phyloP scores from a whole-genome alignment of 2,797 vertebrate species.

The Bryconaethiops microstoma region DNA sequence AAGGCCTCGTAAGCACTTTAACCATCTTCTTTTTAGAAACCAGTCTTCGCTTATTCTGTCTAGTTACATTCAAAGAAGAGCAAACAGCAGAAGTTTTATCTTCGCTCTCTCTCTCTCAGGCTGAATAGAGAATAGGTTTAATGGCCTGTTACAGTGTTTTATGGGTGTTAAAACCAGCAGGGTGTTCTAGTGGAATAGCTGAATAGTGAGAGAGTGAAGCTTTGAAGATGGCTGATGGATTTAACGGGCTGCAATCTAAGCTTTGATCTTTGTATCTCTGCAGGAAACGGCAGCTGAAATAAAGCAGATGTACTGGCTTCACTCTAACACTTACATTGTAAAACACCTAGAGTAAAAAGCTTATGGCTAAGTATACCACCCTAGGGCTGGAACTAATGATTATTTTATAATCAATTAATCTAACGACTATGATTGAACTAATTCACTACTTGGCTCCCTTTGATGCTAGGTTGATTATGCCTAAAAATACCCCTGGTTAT shows the following conservation, averaged over 20 bases:
- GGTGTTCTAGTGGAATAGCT: conserved; percentile 17
- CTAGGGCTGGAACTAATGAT: neutral
- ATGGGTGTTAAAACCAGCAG: conserved; percentile 52
- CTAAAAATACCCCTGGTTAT: too few species aligned
- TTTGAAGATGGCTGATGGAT: conserved; percentile 41
- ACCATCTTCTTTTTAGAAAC: neutral
- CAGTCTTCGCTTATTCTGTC: neutral
- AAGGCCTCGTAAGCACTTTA: too few species aligned
- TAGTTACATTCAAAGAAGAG: neutral
- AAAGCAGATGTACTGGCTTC: neutral
- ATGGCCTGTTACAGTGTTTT: conserved; percentile 24
- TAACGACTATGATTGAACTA: too few species aligned
- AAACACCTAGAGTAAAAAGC: neutral
- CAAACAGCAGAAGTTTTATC: neutral
- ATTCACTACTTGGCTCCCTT: too few species aligned
- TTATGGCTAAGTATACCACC: neutral
- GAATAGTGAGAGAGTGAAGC: conserved; percentile 27
- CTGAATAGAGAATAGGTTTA: conserved; percentile 9
- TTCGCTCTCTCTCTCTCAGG: neutral
- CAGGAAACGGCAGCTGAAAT: conserved; percentile 39
- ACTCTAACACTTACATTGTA: neutral
- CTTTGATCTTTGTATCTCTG: conserved; percentile 50
- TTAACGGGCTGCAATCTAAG: conserved; percentile 18
- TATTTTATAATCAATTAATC: too few species aligned
- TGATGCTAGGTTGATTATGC: too few species aligned